A percentile compares a stretch with the other conserved stretches of the same genome.
Evolutionary conservation across 2,888 invertebrate species (phyloP).

Genomic region (Hedya salicella): DNA sequence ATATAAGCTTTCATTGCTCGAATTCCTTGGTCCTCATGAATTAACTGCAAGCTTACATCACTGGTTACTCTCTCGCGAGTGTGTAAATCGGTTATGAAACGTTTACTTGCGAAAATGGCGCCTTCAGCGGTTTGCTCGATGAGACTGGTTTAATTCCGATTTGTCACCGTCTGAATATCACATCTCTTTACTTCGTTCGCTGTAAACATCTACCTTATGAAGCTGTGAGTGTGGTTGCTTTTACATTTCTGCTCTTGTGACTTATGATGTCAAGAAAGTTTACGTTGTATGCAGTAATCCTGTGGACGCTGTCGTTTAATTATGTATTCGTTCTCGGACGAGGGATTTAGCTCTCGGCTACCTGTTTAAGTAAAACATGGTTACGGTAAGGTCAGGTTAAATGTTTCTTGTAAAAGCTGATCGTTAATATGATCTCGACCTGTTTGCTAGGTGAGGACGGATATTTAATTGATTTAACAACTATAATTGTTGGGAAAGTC

Average conservation of each 20-base stretch:
- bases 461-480: not conserved
- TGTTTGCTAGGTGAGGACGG: not conserved
- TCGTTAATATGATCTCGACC: not conserved
- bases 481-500: not conserved
- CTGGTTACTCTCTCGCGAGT: conserved; percentile 36
- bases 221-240: not conserved
- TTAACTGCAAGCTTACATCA: conserved; percentile 41
- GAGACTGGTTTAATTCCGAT: conserved; percentile 50
- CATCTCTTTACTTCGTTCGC: not conserved
- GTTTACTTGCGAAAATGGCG: conserved; percentile 60
- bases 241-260: not conserved
- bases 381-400: conserved; percentile 18
- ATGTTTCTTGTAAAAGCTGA: conserved; percentile 23
- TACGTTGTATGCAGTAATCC: conserved; percentile 11
- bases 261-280: not conserved
- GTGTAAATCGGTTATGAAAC: conserved; percentile 61
- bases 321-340: conserved; percentile 26
- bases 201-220: not conserved
- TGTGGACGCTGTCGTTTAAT: conserved; percentile 31
- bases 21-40: not conserved
- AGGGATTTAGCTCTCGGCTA: conserved; percentile 11
- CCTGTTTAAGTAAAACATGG: conserved; percentile 33
- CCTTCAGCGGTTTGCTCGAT: conserved; percentile 43
- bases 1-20: not conserved
- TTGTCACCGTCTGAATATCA: not conserved